phyloP scores from a whole-genome alignment of 2,113 vertebrate species.

The Caretta caretta region DNA sequence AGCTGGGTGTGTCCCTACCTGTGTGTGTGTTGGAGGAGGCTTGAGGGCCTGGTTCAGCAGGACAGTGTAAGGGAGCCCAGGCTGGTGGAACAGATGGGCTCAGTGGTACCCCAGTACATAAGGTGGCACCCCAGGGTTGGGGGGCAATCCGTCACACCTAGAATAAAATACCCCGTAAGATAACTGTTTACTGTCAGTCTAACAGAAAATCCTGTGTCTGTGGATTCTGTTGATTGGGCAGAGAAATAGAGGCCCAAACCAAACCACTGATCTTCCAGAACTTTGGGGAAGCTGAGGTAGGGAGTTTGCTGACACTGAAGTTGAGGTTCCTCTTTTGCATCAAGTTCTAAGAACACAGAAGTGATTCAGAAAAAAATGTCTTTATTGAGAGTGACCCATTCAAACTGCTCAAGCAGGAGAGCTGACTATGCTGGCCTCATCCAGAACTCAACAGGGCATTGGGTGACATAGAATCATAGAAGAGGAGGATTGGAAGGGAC shows the following conservation, averaged over 20 bases:
- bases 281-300: not conserved
- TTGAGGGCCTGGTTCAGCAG: too few species aligned
- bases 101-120: too few species aligned
- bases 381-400: not conserved
- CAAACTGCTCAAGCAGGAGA: not conserved
- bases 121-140: too few species aligned
- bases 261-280: not conserved
- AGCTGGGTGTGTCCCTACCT: too few species aligned
- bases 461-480: not conserved
- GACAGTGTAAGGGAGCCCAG: too few species aligned
- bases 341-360: not conserved
- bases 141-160: too few species aligned
- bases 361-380: not conserved
- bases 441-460: not conserved
- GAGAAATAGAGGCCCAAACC: not conserved
- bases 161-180: too few species aligned
- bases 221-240: not conserved
- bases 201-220: not conserved
- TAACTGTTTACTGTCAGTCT: not conserved
- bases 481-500: too few species aligned
- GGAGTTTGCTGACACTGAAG: not conserved
- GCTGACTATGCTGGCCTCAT: not conserved
- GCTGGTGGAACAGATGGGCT: too few species aligned
- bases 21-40: too few species aligned
- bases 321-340: not conserved